These are phyloP conservation scores for Alectura lathami DNA, from an alignment of 2,113 vertebrate genomes.

Conservation along the genomic window DNA sequence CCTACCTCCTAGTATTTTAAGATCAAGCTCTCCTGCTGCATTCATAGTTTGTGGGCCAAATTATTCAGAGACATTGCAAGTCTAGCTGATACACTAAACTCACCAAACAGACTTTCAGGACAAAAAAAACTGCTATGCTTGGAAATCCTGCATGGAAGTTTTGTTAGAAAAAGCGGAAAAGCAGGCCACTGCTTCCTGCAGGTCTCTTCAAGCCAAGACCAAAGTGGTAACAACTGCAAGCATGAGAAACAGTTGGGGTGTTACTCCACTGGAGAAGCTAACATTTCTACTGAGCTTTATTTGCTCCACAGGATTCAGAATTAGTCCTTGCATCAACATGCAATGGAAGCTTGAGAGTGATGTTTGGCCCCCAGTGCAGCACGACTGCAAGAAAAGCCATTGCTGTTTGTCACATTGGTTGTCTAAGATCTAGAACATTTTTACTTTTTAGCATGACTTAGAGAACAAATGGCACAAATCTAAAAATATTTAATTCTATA, in stretches of 20 bases:
- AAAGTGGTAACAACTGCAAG: neutral
- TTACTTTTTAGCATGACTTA: neutral
- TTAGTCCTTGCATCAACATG: rapidly evolving
- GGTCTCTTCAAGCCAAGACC: neutral
- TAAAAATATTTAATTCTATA: neutral
- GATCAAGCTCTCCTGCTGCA: neutral
- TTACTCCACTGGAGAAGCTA: neutral
- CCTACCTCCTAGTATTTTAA: neutral
- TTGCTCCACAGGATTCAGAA: neutral
- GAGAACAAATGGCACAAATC: neutral
- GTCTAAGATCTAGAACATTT: neutral
- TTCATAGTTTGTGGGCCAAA: neutral
- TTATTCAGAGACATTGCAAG: neutral
- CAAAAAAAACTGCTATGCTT: neutral
- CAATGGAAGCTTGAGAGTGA: rapidly evolving
- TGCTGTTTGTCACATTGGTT: neutral
- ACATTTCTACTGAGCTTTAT: neutral
- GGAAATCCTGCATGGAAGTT: neutral
- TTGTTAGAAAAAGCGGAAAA: neutral
- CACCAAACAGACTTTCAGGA: neutral
- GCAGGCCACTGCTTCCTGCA: neutral
- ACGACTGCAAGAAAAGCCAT: neutral
- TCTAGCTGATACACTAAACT: neutral
- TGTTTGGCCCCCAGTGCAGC: neutral
- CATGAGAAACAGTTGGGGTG: neutral